phyloP scores from a whole-genome alignment of 2,113 vertebrate species.

The Siniperca chuatsi region DNA sequence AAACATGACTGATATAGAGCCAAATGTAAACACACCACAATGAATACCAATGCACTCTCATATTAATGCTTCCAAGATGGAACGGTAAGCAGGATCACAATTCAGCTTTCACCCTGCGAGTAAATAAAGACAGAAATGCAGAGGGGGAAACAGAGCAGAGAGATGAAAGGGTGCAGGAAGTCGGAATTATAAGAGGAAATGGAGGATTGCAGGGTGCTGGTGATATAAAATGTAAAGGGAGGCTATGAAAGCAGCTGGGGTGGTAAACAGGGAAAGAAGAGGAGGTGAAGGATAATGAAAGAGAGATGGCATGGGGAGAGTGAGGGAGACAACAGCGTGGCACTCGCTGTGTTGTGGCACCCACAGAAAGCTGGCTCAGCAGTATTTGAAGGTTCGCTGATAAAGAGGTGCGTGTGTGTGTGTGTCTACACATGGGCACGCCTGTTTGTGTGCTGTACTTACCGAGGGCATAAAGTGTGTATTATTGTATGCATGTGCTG shows the following conservation, averaged over 20 bases:
- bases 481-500: conserved; percentile 47
- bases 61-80: conserved; percentile 55
- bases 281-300: conserved; percentile 42
- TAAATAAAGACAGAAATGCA: conserved; percentile 6
- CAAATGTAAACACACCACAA: conserved; percentile 58
- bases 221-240: conserved; percentile 28
- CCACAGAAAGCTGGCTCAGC: conserved; percentile 69
- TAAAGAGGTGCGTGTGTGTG: conserved; percentile 37
- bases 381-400: conserved; percentile 57
- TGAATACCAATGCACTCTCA: conserved; percentile 63
- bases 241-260: conserved; percentile 13
- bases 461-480: conserved; percentile 31
- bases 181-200: conserved; percentile 20
- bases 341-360: conserved; percentile 47
- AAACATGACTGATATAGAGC: conserved; percentile 62
- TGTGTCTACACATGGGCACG: not conserved
- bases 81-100: conserved; percentile 48
- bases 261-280: not conserved
- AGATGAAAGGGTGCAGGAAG: conserved; percentile 19
- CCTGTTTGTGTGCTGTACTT: conserved; percentile 24
- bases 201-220: not conserved
- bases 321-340: conserved; percentile 44
- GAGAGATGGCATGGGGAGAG: conserved; percentile 37
- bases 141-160: conserved; percentile 3
- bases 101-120: conserved; percentile 47